Evolutionary conservation across 2,888 invertebrate species (phyloP).

Genomic region (Apomyelois bistriatella): DNA sequence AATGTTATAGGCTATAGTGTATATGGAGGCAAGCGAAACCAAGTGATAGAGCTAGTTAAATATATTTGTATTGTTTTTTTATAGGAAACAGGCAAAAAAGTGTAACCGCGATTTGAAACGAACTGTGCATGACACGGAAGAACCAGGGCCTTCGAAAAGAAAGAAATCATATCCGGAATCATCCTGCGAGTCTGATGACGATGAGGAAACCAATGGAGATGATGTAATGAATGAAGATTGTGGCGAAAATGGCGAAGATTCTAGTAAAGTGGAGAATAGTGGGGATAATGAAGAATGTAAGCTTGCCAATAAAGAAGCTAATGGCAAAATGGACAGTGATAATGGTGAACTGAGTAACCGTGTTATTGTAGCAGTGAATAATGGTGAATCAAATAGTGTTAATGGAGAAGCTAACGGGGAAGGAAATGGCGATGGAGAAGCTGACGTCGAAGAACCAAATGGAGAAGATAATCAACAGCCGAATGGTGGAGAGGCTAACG

Average conservation of each 20-base stretch:
- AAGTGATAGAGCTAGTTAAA: too few species aligned
- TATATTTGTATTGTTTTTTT: too few species aligned
- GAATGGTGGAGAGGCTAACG: not conserved
- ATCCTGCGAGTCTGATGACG: not conserved
- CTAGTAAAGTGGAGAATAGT: not conserved
- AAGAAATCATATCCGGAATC: not conserved
- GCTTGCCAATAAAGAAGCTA: not conserved
- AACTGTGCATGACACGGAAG: not conserved
- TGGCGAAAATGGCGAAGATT: not conserved
- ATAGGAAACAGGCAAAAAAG: not conserved
- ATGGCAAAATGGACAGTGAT: not conserved
- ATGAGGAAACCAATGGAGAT: not conserved
- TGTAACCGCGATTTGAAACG: not conserved
- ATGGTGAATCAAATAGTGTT: slow-evolving; percentile 1
- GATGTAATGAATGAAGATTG: not conserved
- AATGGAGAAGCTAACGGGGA: not conserved
- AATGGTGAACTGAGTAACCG: not conserved
- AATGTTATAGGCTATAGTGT: too few species aligned
- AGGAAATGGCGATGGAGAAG: not conserved
- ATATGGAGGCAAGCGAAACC: too few species aligned
- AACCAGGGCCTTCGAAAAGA: not conserved
- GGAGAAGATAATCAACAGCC: too few species aligned
- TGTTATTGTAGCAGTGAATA: not conserved
- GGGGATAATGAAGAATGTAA: not conserved
- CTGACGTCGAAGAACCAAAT: not conserved